phyloP scores from a whole-genome alignment of 2,113 vertebrate species.

The Petroica traversi region DNA sequence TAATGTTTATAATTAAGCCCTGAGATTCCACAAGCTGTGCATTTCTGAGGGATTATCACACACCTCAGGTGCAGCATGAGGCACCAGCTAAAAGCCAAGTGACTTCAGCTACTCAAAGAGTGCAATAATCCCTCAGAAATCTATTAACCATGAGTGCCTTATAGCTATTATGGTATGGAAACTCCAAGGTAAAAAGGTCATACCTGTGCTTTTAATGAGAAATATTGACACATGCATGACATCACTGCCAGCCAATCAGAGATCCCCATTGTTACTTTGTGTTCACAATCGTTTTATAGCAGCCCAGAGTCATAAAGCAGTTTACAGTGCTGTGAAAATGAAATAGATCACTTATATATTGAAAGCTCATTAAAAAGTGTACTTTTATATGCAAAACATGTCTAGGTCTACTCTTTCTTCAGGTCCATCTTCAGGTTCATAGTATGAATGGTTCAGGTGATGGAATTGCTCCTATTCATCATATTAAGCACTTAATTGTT shows the following conservation, averaged over 20 bases:
- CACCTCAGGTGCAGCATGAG: constrained; percentile 55
- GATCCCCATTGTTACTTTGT: background rate
- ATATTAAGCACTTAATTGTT: background rate
- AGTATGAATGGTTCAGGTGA: background rate
- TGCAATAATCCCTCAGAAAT: constrained; percentile 62
- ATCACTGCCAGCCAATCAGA: constrained; percentile 46
- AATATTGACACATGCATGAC: constrained; percentile 49
- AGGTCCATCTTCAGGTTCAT: background rate
- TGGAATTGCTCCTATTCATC: background rate
- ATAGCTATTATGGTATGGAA: constrained; percentile 39
- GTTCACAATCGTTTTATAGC: background rate
- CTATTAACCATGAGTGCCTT: constrained; percentile 25
- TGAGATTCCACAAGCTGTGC: constrained; percentile 43
- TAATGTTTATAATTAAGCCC: constrained; percentile 56
- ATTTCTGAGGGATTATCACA: constrained; percentile 57
- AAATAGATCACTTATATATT: background rate
- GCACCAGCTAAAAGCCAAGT: constrained; percentile 27
- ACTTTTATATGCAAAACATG: background rate
- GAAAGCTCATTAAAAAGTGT: background rate
- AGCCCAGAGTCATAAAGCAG: background rate
- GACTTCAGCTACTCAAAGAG: constrained; percentile 50
- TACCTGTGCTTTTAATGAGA: constrained; percentile 61
- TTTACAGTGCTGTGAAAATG: background rate
- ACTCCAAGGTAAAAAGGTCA: constrained; percentile 65
- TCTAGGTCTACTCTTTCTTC: background rate